A percentile compares a stretch with the other conserved stretches of the same genome.
These are phyloP conservation scores for Acronicta leporina DNA, from an alignment of 2,888 invertebrate genomes.

Conservation along the genomic window DNA sequence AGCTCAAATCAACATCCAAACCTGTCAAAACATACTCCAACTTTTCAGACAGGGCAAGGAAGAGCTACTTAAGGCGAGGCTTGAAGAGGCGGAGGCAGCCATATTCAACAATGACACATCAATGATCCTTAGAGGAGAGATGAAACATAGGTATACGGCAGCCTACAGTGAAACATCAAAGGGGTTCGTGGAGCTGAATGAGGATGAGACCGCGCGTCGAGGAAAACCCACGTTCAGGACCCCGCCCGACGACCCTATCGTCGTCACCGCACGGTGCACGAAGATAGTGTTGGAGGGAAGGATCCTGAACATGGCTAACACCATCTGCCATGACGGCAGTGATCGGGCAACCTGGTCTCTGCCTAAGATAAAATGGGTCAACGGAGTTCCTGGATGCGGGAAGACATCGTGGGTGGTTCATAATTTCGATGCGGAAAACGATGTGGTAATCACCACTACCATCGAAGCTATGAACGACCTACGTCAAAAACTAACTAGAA, in stretches of 20 bases:
- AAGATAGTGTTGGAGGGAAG: conserved; percentile 37
- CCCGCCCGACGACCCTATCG: conserved; percentile 17
- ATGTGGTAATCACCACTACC: conserved; percentile 1
- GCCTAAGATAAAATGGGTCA: conserved; percentile 34
- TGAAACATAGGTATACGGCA: conserved; percentile 24
- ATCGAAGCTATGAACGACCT: too few species aligned
- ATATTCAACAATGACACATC: conserved; percentile 21
- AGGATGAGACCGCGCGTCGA: not conserved
- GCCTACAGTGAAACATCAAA: conserved; percentile 27
- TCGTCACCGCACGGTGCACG: conserved; percentile 26
- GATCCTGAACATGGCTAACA: conserved; percentile 13
- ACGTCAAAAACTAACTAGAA: too few species aligned
- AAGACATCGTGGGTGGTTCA: conserved; percentile 37
- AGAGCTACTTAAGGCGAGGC: conserved; percentile 6
- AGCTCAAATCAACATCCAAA: conserved; percentile 10
- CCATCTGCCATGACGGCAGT: not conserved
- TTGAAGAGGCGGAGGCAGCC: conserved; percentile 37
- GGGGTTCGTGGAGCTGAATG: conserved; percentile 19
- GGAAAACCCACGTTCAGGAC: conserved; percentile 16
- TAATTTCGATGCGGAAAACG: conserved; percentile 13
- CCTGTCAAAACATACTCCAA: conserved; percentile 16
- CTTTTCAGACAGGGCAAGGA: not conserved
- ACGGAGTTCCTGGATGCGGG: conserved; percentile 43
- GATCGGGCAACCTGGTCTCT: conserved; percentile 3
- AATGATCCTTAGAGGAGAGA: conserved; percentile 23